Evolutionary conservation across 2,888 invertebrate genomes (phyloP).

Genomic region (Theodoxus fluviatilis): DNA sequence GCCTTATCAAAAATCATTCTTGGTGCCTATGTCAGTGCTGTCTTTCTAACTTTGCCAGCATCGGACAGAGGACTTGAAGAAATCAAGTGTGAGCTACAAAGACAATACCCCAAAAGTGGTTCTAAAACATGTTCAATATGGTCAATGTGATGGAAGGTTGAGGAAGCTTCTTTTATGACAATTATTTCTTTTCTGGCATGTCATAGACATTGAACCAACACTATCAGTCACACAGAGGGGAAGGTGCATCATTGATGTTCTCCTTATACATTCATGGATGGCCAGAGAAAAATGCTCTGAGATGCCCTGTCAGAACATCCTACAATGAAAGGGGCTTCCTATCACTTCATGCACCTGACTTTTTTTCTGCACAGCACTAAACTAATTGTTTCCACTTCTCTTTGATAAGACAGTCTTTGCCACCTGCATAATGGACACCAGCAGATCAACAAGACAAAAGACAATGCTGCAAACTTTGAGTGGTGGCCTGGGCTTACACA

Average conservation of each 20-base stretch:
- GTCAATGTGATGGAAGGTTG: too few relatives aligned
- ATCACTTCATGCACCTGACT: not conserved
- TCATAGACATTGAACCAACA: too few relatives aligned
- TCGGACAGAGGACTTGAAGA: constrained; percentile 1
- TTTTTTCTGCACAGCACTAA: not conserved
- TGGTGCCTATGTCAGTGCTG: not conserved
- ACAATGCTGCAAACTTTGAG: not conserved
- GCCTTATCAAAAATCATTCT: too few relatives aligned
- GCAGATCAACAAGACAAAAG: not conserved
- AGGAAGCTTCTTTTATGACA: too few relatives aligned
- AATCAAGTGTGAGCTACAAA: not conserved
- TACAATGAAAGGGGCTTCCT: not conserved
- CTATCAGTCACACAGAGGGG: too few relatives aligned
- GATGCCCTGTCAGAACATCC: not conserved
- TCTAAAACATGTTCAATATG: not conserved
- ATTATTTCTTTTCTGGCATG: too few relatives aligned
- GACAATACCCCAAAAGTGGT: not conserved
- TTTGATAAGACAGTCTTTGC: not conserved
- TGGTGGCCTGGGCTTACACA: constrained; percentile 14
- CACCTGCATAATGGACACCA: constrained; percentile 18
- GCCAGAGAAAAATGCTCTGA: constrained; percentile 11
- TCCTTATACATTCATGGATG: too few relatives aligned
- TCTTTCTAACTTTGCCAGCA: not conserved
- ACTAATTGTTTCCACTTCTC: not conserved
- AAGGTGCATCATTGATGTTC: too few relatives aligned